phyloP scores from a whole-genome alignment of 2,113 vertebrate genomes.

The Poicephalus gulielmi region DNA sequence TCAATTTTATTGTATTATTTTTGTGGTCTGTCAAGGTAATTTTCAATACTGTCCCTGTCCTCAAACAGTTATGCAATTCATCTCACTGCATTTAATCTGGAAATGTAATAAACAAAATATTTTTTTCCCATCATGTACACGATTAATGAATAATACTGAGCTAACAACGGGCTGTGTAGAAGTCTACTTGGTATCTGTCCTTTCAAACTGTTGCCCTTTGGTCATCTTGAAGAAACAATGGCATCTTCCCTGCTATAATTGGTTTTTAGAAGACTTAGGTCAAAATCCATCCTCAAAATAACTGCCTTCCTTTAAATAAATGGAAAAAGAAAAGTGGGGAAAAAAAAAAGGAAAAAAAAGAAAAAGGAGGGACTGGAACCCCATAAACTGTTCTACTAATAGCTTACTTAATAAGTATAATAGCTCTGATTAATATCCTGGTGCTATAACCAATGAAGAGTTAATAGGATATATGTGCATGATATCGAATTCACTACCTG shows the following conservation, averaged over 20 bases:
- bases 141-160: not conserved
- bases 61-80: not conserved
- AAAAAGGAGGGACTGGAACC: not conserved
- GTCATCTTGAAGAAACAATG: not conserved
- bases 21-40: not conserved
- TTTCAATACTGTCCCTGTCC: not conserved
- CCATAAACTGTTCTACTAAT: not conserved
- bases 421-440: not conserved
- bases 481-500: not conserved
- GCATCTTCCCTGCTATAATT: not conserved
- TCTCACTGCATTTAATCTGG: not conserved
- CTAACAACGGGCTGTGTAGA: not conserved
- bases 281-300: not conserved
- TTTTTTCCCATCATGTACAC: not conserved
- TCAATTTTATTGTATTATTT: not conserved
- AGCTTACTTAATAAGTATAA: not conserved
- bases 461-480: not conserved
- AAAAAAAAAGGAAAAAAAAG: not conserved
- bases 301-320: not conserved
- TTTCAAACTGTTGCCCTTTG: not conserved
- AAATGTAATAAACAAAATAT: not conserved
- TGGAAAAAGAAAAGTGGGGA: rapidly evolving
- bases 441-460: not conserved
- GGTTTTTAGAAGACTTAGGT: not conserved
- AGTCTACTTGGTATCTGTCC: not conserved